Evolutionary conservation across 2,113 vertebrate genomes (phyloP).

Genomic region (Hypomesus transpacificus): DNA sequence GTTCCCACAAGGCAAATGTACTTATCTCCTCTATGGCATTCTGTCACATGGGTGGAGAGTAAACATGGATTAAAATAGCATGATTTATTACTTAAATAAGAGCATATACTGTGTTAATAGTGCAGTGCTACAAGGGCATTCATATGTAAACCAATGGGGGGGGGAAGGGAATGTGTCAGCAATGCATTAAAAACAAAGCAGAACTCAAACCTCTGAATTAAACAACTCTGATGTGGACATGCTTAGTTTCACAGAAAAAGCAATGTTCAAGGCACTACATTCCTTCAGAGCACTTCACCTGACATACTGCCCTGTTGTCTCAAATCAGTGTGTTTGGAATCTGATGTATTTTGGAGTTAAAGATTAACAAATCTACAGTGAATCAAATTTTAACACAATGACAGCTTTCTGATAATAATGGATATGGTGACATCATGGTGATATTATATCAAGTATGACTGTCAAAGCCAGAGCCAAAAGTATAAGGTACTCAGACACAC

Average conservation of each 20-base stretch:
- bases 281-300: conserved; percentile 69
- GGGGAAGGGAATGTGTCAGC: conserved; percentile 36
- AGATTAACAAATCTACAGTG: conserved; percentile 30
- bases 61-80: conserved; percentile 59
- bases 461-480: conserved; percentile 56
- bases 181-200: conserved; percentile 59
- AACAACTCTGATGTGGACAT: conserved; percentile 63
- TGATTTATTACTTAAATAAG: conserved; percentile 60
- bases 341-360: conserved; percentile 64
- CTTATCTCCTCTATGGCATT: conserved; percentile 58
- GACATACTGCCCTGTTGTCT: conserved; percentile 54
- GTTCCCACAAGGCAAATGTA: conserved; percentile 61
- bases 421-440: conserved; percentile 54
- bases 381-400: conserved; percentile 34
- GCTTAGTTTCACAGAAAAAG: conserved; percentile 72
- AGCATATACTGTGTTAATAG: conserved; percentile 72
- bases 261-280: conserved; percentile 88
- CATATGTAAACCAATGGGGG: conserved; percentile 57
- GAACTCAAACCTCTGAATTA: conserved; percentile 60
- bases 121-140: conserved; percentile 66
- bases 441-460: conserved; percentile 60
- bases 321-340: conserved; percentile 52
- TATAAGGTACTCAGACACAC: conserved; percentile 47
- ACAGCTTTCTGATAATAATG: conserved; percentile 21
- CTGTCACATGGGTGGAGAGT: conserved; percentile 59